Evolutionary conservation across 1,140 invertebrate species (phyloP), one percentile per base, ranked within the genome.

Genomic region (Proctacanthus coquilletti): DNA sequence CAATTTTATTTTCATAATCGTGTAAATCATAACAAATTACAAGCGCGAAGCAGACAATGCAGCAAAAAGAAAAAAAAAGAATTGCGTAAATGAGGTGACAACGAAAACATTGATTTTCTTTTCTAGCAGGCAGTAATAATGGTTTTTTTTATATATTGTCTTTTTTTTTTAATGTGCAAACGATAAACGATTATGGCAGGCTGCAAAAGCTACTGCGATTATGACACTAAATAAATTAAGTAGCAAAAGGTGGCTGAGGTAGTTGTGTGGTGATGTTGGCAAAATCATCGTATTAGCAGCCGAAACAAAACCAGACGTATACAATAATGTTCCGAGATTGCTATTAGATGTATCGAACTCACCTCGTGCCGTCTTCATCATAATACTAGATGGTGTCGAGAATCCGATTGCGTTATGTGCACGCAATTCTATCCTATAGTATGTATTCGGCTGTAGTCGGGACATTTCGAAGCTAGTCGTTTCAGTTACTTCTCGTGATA

Each of bases 361-460:
- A 84, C 85, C 86, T 72, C 75, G 70, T 46, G 81, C 77, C 27
- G 87, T 92, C 62, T 78, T 81, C 50, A 93, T 69, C 50, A 75
- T 71, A 33, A 84, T 69, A 48, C 74, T 65, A 6, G 76, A 77
- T 2, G 84, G 75, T 29, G 70, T 60, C 44, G 85, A 86, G 55
- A 63, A 78, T 31, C 86, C 87, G 32, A 92, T 80, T 8, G 68
- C 59, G 61, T 94, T 94, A 49, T 84, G 81, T 10, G 88, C 88
- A 49, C 72, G 68, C 15, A 93, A 61, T 52, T 88, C 80, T 45
- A 86, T 74, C 48, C 70, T 72, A 65, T 94, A 93, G 39, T 70
- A 74, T 1, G 80, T 81, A 49, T 88, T 77, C 0, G 84, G 70
- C 14, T 62, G 59, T 1, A 94, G 66, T 8, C 71, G 52, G 31